Evolutionary conservation across 1,140 invertebrate genomes (phyloP).

Genomic region (Pygmarrhopalites habei): DNA sequence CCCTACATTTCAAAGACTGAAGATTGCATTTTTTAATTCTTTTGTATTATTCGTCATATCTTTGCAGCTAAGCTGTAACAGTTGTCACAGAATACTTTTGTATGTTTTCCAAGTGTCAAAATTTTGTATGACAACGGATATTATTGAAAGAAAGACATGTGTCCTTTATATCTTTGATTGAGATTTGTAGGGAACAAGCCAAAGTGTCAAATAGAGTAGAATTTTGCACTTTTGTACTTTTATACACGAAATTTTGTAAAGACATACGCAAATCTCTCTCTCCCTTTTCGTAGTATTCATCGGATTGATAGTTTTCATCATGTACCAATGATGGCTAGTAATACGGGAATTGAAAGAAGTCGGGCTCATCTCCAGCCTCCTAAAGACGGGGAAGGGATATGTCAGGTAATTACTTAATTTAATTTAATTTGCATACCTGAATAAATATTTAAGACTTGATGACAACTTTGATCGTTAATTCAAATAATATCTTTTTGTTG

Average conservation of each 20-base stretch:
- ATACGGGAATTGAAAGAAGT: conserved; percentile 8
- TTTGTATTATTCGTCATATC: not conserved
- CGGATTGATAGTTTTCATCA: conserved; percentile 36
- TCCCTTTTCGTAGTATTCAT: conserved; percentile 28
- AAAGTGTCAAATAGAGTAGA: not conserved
- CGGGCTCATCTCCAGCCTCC: conserved; percentile 29
- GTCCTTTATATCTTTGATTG: too few relatives aligned
- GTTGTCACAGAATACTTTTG: not conserved
- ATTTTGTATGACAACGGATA: too few relatives aligned
- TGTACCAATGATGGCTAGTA: conserved; percentile 36
- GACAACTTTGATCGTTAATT: too few relatives aligned
- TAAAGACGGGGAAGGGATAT: conserved; percentile 44
- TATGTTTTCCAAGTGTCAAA: too few relatives aligned
- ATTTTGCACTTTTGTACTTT: conserved; percentile 33
- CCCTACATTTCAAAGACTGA: too few relatives aligned
- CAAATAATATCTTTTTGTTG: conserved; percentile 28
- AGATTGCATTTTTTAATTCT: too few relatives aligned
- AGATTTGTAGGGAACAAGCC: not conserved
- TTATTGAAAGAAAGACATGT: too few relatives aligned
- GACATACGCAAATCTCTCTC: not conserved
- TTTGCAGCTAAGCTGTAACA: not conserved
- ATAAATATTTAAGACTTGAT: too few relatives aligned
- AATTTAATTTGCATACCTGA: too few relatives aligned
- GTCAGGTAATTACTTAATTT: conserved; percentile 42
- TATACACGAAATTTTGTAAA: conserved; percentile 10